Evolutionary conservation across 1,140 invertebrate genomes (phyloP).

Genomic region (Tetranychus cinnabarinus): DNA sequence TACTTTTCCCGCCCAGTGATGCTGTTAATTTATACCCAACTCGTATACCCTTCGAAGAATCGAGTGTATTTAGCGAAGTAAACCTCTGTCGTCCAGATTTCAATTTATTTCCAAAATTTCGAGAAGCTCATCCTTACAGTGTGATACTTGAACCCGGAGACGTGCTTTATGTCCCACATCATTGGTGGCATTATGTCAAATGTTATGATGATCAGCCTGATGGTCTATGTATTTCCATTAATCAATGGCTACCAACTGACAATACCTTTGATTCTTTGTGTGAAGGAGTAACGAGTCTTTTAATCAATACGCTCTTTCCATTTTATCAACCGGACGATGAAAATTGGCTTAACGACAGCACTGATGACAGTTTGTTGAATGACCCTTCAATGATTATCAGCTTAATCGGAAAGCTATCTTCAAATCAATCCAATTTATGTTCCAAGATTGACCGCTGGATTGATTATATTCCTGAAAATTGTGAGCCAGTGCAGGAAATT

Average conservation of each 20-base stretch:
- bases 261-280: too few species aligned
- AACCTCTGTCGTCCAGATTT: constrained; percentile 37
- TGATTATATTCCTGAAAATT: neutral
- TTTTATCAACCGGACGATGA: constrained; percentile 15
- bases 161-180: constrained; percentile 33
- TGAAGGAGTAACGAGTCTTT: neutral
- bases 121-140: constrained; percentile 21
- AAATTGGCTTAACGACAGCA: neutral
- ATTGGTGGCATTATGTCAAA: constrained; percentile 35
- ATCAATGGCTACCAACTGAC: constrained; percentile 1
- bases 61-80: constrained; percentile 67
- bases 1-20: constrained; percentile 61
- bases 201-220: constrained; percentile 2
- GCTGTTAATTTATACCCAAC: constrained; percentile 41
- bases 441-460: neutral
- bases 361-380: neutral
- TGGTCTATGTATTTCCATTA: constrained; percentile 7
- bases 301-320: constrained; percentile 9
- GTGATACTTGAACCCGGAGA: constrained; percentile 28
- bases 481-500: neutral
- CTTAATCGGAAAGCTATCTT: too few species aligned
- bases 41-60: constrained; percentile 85
- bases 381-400: neutral
- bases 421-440: neutral
- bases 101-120: constrained; percentile 18